Base-by-base conservation (phyloP, 2,797 vertebrate species). In the Emydoidea blandingii region DNA sequence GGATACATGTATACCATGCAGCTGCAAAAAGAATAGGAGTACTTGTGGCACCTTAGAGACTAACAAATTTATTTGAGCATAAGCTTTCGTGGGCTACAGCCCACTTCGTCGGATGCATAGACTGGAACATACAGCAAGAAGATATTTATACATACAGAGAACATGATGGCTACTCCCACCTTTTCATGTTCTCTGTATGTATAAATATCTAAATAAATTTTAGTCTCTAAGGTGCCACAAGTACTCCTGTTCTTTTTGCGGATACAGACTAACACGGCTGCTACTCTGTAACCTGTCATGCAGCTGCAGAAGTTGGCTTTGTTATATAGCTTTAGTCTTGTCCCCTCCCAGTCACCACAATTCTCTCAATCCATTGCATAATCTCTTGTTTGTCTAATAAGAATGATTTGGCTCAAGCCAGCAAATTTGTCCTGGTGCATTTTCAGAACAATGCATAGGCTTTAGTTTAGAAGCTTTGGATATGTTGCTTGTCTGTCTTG, bases 331-430 rank as follows among this genome's bases (percentile, higher is more conserved):
- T 88, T 53, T 89, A 85, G 91, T 90, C 57, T 12, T 88, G 41
- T 23, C 41, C 56, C 47, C 74, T 85, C 91, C 76, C 56, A 41
- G 34, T 87, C 79, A 84, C 76, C 82, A 41, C 53, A 92, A 52
- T 62, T 86, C 86, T 59, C 93, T 79, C 78, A 90, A 65, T 37
- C 37, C 49, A 23, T 50, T 59, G 49, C 37, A 78, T 16, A 59
- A 16, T 79, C 84, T 72, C 37, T 93, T 95, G 83, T 84, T 68
- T 93, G 90, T 85, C 76, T 96, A 85, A 91, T 88, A 91, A 95
- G 91, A 95, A 53, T 11, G 1, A n/a, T 83, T 92, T 97, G 91
- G 80, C 84, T 96, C n/a, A 94, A 95, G 91, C 80, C 88, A 92
- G 89, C 62, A 94, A 5, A 84, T 92, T 85, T 90, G 79, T 92